Evolutionary conservation across 1,140 invertebrate species (phyloP), one percentile per base, ranked within the genome.

Genomic region (Brachionus paranguensis): DNA sequence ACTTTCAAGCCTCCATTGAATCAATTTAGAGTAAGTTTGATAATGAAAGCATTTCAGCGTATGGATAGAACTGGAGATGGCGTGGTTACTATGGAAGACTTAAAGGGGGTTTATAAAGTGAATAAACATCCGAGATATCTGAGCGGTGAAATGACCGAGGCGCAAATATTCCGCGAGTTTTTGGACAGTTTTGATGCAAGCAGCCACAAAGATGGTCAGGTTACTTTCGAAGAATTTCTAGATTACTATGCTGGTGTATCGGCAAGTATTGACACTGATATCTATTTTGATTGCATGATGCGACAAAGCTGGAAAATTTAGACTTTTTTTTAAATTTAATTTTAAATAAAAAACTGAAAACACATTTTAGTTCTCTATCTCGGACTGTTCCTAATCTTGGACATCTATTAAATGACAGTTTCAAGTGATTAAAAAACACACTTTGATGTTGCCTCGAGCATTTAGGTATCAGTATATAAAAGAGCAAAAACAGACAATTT

Each of bases 71-170:
- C 93, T 6, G 93, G 93, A 0, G 94, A 96, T 87, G 95, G 94
- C 43, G 20, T 24, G 14, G 17, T 79, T 11, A 60, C 55, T 6
- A 60, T 60, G 14, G 50, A 60, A 41, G 55, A 60, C 90, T 90
- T 98, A 5, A 92, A 92, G 84, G 92, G 92, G 7, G 92, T 95
- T 12, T 96, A 96, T 87, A 93, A 93, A 86, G 94, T 94, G 0
- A 93, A 92, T 86, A 91, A 92, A 79, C 92, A 96, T 89, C 93
- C 94, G 0, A 92, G 93, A 84, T 97, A 94, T 88, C 92, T 94
- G 85, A 95, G 90, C 86, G 96, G 96, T 0, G 95, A 97, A 88
- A 93, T 94, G 87, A 93, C 92, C 12, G 95, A 96, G 87, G 95
- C 97, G 65, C 91, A 93, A 85, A 94, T 96, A 85, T 89, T 97